Evolutionary conservation across 2,888 invertebrate species (phyloP).

Genomic region (Cryptocheilus praepositus): DNA sequence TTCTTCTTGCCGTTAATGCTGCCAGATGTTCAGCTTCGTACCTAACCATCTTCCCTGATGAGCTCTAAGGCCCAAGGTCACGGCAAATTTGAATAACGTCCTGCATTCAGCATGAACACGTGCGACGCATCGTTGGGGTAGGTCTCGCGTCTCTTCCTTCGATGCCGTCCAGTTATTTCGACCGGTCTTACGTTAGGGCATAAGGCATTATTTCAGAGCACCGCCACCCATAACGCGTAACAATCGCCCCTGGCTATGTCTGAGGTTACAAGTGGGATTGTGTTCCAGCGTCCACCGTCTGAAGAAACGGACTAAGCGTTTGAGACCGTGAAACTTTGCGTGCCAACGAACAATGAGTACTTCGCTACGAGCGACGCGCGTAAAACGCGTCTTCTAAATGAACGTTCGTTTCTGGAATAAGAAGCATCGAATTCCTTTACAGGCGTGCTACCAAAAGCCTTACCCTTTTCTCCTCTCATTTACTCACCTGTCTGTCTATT

Average conservation of each 20-base stretch:
- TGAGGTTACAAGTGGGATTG: conserved; percentile 53
- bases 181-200: conserved; percentile 39
- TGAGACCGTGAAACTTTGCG: conserved; percentile 32
- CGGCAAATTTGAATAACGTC: too few relatives aligned
- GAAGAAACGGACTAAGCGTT: too few relatives aligned
- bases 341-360: conserved; percentile 54
- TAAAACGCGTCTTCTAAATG: conserved; percentile 21
- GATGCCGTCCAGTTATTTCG: conserved; percentile 25
- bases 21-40: too few relatives aligned
- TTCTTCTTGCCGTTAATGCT: too few relatives aligned
- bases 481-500: too few relatives aligned
- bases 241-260: conserved; percentile 44
- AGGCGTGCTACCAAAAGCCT: neutral
- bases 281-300: conserved; percentile 29
- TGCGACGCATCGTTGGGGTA: conserved; percentile 35
- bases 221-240: conserved; percentile 56
- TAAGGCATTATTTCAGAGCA: conserved; percentile 54
- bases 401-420: too few relatives aligned
- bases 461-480: neutral
- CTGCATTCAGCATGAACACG: too few relatives aligned
- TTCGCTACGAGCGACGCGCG: conserved; percentile 9
- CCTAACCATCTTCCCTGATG: too few relatives aligned
- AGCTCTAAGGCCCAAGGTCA: too few relatives aligned
- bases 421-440: too few relatives aligned
- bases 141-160: conserved; percentile 18